Evolutionary conservation across 2,797 vertebrate genomes (phyloP), one percentile per base, ranked within the genome.

Genomic region (Sardinella longiceps): DNA sequence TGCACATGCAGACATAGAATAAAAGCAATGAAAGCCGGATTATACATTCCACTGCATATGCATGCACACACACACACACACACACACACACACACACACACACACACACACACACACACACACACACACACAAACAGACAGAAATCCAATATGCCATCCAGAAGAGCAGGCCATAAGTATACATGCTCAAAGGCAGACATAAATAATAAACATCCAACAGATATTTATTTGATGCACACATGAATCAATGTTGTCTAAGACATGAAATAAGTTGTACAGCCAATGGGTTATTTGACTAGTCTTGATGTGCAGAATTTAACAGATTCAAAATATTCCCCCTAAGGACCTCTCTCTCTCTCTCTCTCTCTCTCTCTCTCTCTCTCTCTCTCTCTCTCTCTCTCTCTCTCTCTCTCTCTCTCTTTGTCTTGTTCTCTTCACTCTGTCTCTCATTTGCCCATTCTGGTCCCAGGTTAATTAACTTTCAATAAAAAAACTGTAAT

Each of bases 401-500:
- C 18, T 33, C 2, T 14, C 9, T 14, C 66, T 43, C 18, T 14
- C 18, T 23, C 70, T 23, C 33, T 2, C 18, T 14, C 33, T 28
- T 11, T 14, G 12, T 74, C 4, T 9, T 5, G 6, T 3, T 20
- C 66, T 33, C 28, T 30, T 70, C 63, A n/a, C n/a, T 74, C 14
- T 28, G 11, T 37, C 11, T 70, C 30, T 39, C 12, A 39, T 23
- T 39, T 43, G 5, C 37, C 20, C 33, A 77, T 43, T 33, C 70
- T 77, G 20, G 70, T 77, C 70, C 39, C 70, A 43, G 37, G 70
- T 77, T 77, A 77, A 77, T 77, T 77, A 43, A 43, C 70, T 77
- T 77, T 77, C 70, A 20, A 43, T 77, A 39, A 77, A 77, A 77
- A 77, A 77, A 43, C 18, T 77, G 33, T 43, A 39, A 77, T 23